Evolutionary conservation across 2,888 invertebrate genomes (phyloP).

Genomic region (Protodeltote pygarga): DNA sequence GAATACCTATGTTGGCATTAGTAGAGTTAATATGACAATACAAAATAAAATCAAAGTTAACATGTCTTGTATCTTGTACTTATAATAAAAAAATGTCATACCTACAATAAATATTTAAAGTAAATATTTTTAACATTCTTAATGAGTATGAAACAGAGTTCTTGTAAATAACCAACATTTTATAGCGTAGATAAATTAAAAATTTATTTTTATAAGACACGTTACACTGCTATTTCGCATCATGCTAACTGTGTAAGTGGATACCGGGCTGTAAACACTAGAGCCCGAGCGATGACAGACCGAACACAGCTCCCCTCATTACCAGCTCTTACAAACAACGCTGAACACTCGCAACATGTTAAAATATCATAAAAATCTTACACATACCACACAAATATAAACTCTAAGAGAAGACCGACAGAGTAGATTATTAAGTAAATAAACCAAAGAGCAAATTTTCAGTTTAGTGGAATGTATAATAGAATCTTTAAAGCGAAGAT

Average conservation of each 20-base stretch:
- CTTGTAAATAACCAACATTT: constrained; percentile 53
- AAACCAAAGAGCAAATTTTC: constrained; percentile 53
- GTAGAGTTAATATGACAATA: too few species aligned
- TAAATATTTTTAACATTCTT: constrained; percentile 19
- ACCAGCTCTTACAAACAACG: constrained; percentile 74
- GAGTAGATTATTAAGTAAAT: constrained; percentile 32
- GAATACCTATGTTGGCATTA: too few species aligned
- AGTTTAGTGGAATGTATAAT: constrained; percentile 69
- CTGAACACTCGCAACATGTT: constrained; percentile 63
- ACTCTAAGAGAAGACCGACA: constrained; percentile 47
- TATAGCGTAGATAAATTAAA: constrained; percentile 59
- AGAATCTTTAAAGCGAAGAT: constrained; percentile 79
- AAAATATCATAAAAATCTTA: constrained; percentile 73
- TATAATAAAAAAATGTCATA: too few species aligned
- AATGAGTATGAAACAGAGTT: constrained; percentile 46
- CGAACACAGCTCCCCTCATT: constrained; percentile 78
- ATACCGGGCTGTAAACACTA: constrained; percentile 72
- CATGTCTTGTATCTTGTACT: too few species aligned
- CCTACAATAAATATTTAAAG: constrained; percentile 22
- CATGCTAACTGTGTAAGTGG: constrained; percentile 66
- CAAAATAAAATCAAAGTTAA: too few species aligned
- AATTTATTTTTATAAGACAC: constrained; percentile 62
- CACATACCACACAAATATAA: constrained; percentile 46
- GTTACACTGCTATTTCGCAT: constrained; percentile 65
- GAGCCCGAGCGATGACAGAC: constrained; percentile 74